Evolutionary conservation across 2,113 vertebrate species (phyloP), one percentile per base, ranked within the genome.

Genomic region (Thoracochromis brauschi): DNA sequence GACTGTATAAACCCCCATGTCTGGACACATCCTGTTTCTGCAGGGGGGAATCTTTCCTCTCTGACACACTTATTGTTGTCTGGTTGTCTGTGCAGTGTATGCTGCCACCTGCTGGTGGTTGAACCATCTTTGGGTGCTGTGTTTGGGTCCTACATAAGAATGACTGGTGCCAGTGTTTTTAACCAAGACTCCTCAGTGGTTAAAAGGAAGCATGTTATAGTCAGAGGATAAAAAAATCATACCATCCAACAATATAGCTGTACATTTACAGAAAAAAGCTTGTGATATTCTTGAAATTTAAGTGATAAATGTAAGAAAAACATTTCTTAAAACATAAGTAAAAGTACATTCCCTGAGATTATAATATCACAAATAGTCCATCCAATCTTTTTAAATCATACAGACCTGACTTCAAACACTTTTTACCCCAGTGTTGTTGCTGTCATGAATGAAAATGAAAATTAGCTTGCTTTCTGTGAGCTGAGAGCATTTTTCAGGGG

Each of bases 51-150:
- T 86, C 81, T 88, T 92, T 83, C 38, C 81, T 84, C 71, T 57
- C 17, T 91, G 87, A 90, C 82, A 92, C 82, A 75, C 84, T 88
- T 92, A 60, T 81, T 85, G 75, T 91, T 85, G 80, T 80, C 53
- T 60, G 38, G 31, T 9, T 68, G 42, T 65, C 13, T 57, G 49
- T 81, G 84, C 87, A 35, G 79, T 21, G 81, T 65, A 47, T 93
- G 85, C 81, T 91, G 94, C 93, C 95, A 91, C 90, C 96, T 95
- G 89, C 31, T 92, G 95, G 92, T 75, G n/a, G 38, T 1, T 38
- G 10, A 9, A 65, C 40, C 68, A 73, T 26, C 21, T 73, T 5
- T 45, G 0, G 47, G 26, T n/a, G 17, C 7, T 31, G 45, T 78
- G 26, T 51, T 3, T n/a, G 29, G 73, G 45, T 51, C 26, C 73